Evolutionary conservation across 2,797 vertebrate species (phyloP).

Genomic region (Chanos chanos): DNA sequence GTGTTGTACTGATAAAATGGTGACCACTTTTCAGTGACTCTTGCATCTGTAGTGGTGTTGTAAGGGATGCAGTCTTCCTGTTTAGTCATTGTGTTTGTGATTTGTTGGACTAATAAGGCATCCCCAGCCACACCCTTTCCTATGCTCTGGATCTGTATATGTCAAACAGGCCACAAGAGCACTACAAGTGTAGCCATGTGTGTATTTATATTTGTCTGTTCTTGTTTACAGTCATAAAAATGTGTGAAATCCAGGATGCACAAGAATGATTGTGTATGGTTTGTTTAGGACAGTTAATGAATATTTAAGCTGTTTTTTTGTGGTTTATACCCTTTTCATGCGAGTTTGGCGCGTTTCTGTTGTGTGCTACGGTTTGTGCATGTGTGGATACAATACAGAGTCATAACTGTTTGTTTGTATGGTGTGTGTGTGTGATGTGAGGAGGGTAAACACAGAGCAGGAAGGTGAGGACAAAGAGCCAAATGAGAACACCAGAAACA

Average conservation of each 20-base stretch:
- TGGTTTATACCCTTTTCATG: too few relatives aligned
- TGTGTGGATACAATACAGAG: background rate
- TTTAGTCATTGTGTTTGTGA: constrained; percentile 2
- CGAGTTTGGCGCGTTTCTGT: too few relatives aligned
- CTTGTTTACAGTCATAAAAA: constrained; percentile 31
- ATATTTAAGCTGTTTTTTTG: too few relatives aligned
- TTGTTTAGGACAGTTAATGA: too few relatives aligned
- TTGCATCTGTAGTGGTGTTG: background rate
- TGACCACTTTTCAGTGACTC: background rate
- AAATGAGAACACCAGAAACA: constrained; percentile 20
- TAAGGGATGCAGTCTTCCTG: background rate
- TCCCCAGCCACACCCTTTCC: constrained; percentile 18
- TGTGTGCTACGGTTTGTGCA: too few relatives aligned
- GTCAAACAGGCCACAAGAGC: too few relatives aligned
- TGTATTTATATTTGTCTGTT: constrained; percentile 13
- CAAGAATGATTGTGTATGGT: too few relatives aligned
- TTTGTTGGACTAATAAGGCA: background rate
- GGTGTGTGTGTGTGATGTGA: too few relatives aligned
- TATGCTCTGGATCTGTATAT: too few relatives aligned
- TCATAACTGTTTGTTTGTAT: background rate
- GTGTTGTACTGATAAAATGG: background rate
- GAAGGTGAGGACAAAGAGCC: constrained; percentile 16
- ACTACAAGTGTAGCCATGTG: background rate
- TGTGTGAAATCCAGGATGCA: constrained; percentile 16
- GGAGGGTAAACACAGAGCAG: constrained; percentile 21